phyloP scores from a whole-genome alignment of 1,140 invertebrate genomes.

The Acromyrmex echinatior region DNA sequence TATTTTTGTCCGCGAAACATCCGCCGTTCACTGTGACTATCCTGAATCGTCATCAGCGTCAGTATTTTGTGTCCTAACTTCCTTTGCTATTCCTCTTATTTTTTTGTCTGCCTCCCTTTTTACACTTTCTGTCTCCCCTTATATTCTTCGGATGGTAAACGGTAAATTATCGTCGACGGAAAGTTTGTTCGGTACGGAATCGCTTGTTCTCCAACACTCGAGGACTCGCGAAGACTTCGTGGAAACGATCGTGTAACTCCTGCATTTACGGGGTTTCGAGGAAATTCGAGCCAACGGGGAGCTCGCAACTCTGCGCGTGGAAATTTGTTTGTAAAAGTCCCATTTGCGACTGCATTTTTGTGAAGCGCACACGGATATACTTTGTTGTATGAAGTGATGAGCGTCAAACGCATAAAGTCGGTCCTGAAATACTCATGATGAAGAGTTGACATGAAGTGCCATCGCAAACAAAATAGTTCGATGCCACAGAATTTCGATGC shows the following conservation, averaged over 20 bases:
- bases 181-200: conserved; percentile 40
- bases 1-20: conserved; percentile 70
- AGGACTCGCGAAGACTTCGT: conserved; percentile 28
- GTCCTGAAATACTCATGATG: conserved; percentile 22
- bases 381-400: conserved; percentile 43
- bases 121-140: conserved; percentile 7
- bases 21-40: background rate
- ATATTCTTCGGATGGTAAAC: background rate
- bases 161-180: conserved; percentile 56
- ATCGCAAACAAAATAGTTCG: conserved; percentile 36
- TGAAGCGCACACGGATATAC: conserved; percentile 22
- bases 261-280: conserved; percentile 37
- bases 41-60: conserved; percentile 27
- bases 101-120: background rate
- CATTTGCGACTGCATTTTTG: conserved; percentile 46
- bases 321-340: conserved; percentile 26
- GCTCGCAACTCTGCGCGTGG: conserved; percentile 7
- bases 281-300: conserved; percentile 29
- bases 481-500: conserved; percentile 24
- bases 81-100: background rate
- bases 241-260: conserved; percentile 62
- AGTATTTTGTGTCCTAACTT: background rate
- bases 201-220: conserved; percentile 11
- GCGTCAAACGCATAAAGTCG: conserved; percentile 57
- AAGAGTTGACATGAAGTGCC: conserved; percentile 29